phyloP scores from a whole-genome alignment of 2,113 vertebrate genomes.

The Chaenocephalus aceratus region DNA sequence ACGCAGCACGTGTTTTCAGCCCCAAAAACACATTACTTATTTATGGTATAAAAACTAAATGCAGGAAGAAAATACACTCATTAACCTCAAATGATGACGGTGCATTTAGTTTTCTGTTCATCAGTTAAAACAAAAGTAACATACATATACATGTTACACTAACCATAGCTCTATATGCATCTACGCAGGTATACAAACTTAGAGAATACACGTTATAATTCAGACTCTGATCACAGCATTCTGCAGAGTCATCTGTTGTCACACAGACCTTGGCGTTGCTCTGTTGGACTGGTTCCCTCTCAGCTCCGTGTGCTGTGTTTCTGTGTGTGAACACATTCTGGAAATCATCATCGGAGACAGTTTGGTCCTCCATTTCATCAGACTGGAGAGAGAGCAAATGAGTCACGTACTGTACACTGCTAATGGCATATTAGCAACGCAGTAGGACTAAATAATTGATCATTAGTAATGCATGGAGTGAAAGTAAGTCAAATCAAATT shows the following conservation, averaged over 20 bases:
- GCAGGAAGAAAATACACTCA: neutral
- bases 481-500: neutral
- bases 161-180: neutral
- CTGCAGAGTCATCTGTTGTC: neutral
- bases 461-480: neutral
- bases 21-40: neutral
- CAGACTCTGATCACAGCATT: constrained; percentile 11
- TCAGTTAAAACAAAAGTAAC: neutral
- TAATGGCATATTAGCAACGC: neutral
- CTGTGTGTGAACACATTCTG: constrained; percentile 43
- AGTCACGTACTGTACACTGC: neutral
- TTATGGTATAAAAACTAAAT: neutral
- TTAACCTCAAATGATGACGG: too few species aligned
- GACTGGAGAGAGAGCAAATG: constrained; percentile 62
- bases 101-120: too few species aligned
- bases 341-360: constrained; percentile 80
- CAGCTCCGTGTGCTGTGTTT: constrained; percentile 7
- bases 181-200: neutral
- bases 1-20: neutral
- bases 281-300: constrained; percentile 5
- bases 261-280: constrained; percentile 65
- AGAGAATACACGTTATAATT: neutral
- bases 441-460: neutral
- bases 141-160: too few species aligned
- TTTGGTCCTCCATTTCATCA: constrained; percentile 56